A percentile compares a stretch with the other conserved stretches of the same genome.
Evolutionary conservation across 2,888 invertebrate genomes (phyloP).

Genomic region (Aphidius colemani): DNA sequence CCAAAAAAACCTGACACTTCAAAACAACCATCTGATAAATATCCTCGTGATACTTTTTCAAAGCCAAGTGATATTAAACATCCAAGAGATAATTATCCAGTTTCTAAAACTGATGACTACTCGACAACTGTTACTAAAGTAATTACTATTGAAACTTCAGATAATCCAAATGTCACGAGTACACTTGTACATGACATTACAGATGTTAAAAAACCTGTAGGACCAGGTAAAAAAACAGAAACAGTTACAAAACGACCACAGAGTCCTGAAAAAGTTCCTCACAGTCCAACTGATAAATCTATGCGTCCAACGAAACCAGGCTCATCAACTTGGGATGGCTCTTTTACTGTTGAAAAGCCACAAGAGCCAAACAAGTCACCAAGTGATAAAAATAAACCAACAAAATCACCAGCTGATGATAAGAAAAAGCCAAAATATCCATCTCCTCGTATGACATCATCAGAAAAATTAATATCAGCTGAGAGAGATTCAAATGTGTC

Average conservation of each 20-base stretch:
- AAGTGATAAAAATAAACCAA: no score
- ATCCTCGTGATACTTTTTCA: constrained; percentile 33
- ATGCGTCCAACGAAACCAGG: constrained; percentile 38
- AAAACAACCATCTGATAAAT: neutral
- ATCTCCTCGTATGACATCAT: no score
- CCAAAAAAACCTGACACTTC: constrained; percentile 18
- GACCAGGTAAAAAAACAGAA: constrained; percentile 12
- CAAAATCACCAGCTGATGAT: no score
- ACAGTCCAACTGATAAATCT: constrained; percentile 26
- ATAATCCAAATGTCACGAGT: constrained; percentile 32
- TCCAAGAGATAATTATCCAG: constrained; percentile 19
- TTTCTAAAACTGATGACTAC: constrained; percentile 18
- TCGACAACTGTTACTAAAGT: neutral
- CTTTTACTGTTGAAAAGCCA: constrained; percentile 39
- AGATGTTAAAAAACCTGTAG: constrained; percentile 15
- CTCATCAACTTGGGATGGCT: constrained; percentile 44
- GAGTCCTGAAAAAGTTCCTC: constrained; percentile 25
- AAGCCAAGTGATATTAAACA: constrained; percentile 20
- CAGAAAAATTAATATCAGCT: no score
- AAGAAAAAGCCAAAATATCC: no score
- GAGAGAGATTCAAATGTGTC: no score
- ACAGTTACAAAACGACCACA: constrained; percentile 15
- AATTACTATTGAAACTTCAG: constrained; percentile 31
- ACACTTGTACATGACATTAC: constrained; percentile 28
- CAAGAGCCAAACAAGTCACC: neutral